Evolutionary conservation across 1,140 invertebrate genomes (phyloP), one percentile per base, ranked within the genome.

Genomic region (Pygmarrhopalites habei): DNA sequence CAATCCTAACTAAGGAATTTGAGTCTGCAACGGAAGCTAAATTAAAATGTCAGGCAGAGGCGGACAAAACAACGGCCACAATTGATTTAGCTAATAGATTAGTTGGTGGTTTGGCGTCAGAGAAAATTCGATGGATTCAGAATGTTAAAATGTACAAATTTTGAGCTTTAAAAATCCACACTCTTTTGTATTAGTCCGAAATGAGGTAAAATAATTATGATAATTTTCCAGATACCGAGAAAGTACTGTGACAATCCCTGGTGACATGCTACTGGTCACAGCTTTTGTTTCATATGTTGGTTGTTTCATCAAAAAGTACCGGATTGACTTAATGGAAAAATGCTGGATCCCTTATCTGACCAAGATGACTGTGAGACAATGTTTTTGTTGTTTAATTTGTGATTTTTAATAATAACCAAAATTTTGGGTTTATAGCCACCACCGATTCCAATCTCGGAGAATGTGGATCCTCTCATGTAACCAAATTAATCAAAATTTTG

Each of bases 221-320:
- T 41, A 12, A 12, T 41, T 41, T 41, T n/a, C 29, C 35, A 62
- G 63, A 90, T 71, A 86, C 86, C 79, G 82, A 86, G 72, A 89
- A 92, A 77, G 90, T 87, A 66, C 64, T 60, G 87, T 86, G 66
- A 95, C 91, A 2, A 75, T 97, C 41, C 91, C 93, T 0, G 93
- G 93, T 29, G 93, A 98, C 77, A 86, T 95, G n/a, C 78, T 97
- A 17, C 77, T 96, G n/a, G 86, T 92, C 0, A 93, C 93, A 46
- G 92, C 94, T 19, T 97, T 97, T 74, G 90, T 97, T 69, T 96
- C 93, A 1, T 98, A 98, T 74, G 89, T 94, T 2, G 94, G 94
- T 21, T 95, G 91, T 73, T 98, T 98, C 71, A 95, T 91, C 0
- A 96, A 95, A 75, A 83, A 86, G 70, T 97, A 92, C 73, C 81